These are phyloP conservation scores for Torymus aiolomorphi DNA, from an alignment of 2,888 invertebrate genomes.

Conservation along the genomic window DNA sequence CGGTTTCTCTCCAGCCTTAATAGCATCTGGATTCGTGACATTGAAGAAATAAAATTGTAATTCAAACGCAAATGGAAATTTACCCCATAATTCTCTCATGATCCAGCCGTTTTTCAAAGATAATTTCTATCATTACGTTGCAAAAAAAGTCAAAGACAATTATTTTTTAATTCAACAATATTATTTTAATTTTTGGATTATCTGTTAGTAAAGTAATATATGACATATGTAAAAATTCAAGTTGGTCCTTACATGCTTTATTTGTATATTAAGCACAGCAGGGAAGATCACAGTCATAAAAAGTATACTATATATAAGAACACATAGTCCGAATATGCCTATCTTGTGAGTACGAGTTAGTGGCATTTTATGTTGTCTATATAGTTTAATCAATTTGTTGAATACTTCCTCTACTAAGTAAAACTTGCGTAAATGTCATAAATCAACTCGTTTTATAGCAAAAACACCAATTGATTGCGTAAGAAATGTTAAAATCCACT, in stretches of 20 bases:
- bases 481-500: too few relatives aligned
- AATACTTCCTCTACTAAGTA: too few relatives aligned
- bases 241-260: conserved; percentile 11
- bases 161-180: neutral
- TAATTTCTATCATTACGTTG: conserved; percentile 23
- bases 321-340: conserved; percentile 5
- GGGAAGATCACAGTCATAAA: conserved; percentile 26
- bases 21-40: conserved; percentile 86
- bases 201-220: neutral
- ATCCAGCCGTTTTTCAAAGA: conserved; percentile 33
- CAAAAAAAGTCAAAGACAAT: neutral
- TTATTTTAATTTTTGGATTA: neutral
- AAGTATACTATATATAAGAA: conserved; percentile 39
- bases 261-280: neutral
- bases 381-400: too few relatives aligned
- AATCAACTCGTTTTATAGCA: too few relatives aligned
- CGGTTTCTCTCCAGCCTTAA: conserved; percentile 83
- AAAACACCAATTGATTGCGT: too few relatives aligned
- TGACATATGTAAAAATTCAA: neutral
- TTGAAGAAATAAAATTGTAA: conserved; percentile 89
- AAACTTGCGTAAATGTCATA: too few relatives aligned
- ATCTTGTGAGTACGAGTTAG: conserved; percentile 22
- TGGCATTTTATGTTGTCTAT: neutral
- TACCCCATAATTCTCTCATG: conserved; percentile 84
- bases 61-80: conserved; percentile 85